A percentile compares a stretch with the other conserved stretches of the same genome.
phyloP scores from a whole-genome alignment of 92 coral and sea anemone genomes.

The Galaxea fascicularis region DNA sequence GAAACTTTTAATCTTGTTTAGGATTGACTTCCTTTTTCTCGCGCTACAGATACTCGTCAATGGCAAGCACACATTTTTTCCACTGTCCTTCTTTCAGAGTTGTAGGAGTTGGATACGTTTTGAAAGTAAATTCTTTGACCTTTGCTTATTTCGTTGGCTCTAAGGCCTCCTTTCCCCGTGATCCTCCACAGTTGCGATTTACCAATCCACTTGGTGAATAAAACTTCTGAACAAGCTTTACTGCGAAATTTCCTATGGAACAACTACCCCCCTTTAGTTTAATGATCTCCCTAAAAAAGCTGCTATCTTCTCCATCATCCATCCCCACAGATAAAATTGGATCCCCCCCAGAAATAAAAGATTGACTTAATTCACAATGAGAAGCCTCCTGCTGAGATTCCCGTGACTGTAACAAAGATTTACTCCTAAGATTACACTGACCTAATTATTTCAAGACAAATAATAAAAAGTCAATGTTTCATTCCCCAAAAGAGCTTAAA shows the following conservation, averaged over 20 bases:
- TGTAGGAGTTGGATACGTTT: constrained; percentile 2
- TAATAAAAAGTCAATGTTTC: constrained; percentile 13
- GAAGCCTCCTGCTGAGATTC: background rate
- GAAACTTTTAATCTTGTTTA: no score
- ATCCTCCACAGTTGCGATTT: constrained; percentile 37
- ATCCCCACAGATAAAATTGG: background rate
- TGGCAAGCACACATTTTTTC: constrained; percentile 18
- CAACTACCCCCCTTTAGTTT: constrained; percentile 12
- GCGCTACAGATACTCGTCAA: no score
- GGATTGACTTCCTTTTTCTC: no score
- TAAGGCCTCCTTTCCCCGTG: constrained; percentile 29
- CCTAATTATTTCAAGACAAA: no score
- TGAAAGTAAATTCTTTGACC: constrained; percentile 10
- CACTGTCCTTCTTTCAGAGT: background rate
- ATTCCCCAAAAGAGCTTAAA: constrained; percentile 38
- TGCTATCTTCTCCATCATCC: constrained; percentile 13
- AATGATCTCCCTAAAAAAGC: constrained; percentile 1
- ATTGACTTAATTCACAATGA: background rate
- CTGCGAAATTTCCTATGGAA: constrained; percentile 31
- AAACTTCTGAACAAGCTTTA: no score
- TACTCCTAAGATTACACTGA: background rate
- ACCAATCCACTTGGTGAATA: background rate
- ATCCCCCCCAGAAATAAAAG: background rate
- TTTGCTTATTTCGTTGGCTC: background rate
- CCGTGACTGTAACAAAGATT: background rate